phyloP scores from a whole-genome alignment of 2,113 vertebrate genomes.

The Gymnorhina tibicen region DNA sequence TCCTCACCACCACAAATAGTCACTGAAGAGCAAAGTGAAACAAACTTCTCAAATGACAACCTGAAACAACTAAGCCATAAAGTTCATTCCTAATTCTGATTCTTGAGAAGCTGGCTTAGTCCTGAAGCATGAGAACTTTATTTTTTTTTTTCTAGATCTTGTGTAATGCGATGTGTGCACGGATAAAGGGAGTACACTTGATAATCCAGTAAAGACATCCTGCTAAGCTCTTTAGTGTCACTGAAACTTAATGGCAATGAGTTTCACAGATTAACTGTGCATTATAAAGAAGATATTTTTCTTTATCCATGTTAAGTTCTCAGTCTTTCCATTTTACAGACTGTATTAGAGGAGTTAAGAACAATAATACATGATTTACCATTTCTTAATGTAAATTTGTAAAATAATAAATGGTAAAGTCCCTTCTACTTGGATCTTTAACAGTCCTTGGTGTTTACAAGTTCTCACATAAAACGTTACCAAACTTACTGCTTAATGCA shows the following conservation, averaged over 20 bases:
- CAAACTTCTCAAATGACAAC: not conserved
- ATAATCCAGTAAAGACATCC: conserved; percentile 32
- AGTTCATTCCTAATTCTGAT: not conserved
- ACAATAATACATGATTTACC: not conserved
- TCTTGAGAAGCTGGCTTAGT: not conserved
- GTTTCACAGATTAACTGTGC: not conserved
- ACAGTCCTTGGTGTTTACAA: not conserved
- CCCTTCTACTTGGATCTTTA: not conserved
- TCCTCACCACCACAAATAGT: not conserved
- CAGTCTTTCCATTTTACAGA: not conserved
- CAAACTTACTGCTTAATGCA: not conserved
- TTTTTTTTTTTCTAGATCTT: not conserved
- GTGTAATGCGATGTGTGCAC: not conserved
- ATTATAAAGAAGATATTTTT: not conserved
- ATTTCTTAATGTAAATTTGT: not conserved
- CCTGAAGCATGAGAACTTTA: not conserved
- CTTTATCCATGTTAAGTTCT: not conserved
- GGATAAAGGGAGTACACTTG: conserved; percentile 1
- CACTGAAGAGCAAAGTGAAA: not conserved
- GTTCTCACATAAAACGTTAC: not conserved
- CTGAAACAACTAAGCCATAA: not conserved
- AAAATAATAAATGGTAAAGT: not conserved
- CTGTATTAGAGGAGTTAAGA: not conserved
- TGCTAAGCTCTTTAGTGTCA: conserved; percentile 39
- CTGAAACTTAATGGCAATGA: not conserved